Evolutionary conservation across 2,113 vertebrate species (phyloP).

Genomic region (Furnarius figulus): DNA sequence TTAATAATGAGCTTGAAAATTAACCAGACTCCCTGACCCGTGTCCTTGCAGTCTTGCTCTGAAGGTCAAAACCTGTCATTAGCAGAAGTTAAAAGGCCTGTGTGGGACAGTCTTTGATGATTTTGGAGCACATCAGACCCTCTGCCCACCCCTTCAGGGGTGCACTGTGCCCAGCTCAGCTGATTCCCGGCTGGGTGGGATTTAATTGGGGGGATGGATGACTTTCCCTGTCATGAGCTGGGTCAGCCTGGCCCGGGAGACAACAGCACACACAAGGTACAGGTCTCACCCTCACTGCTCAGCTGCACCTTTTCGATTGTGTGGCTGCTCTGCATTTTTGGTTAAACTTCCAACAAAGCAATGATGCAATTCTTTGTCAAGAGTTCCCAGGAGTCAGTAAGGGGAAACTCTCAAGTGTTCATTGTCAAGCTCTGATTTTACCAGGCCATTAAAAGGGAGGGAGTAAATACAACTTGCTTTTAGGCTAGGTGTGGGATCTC

Average conservation of each 20-base stretch:
- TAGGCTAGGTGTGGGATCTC: background rate
- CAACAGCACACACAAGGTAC: background rate
- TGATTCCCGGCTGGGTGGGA: background rate
- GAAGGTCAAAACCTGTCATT: background rate
- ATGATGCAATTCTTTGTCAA: background rate
- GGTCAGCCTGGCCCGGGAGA: background rate
- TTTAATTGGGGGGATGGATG: background rate
- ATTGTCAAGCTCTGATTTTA: background rate
- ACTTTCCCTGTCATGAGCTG: background rate
- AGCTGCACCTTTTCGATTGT: background rate
- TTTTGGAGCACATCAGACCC: background rate
- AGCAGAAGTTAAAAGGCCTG: background rate
- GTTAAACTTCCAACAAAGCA: background rate
- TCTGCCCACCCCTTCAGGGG: background rate
- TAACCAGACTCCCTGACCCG: background rate
- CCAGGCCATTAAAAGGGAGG: background rate
- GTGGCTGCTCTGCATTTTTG: background rate
- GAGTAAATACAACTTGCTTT: background rate
- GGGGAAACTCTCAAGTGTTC: background rate
- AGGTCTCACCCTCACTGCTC: background rate
- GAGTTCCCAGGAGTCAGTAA: background rate
- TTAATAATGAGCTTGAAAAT: conserved; percentile 24
- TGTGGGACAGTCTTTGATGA: background rate
- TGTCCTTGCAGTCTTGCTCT: background rate
- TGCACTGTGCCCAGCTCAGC: background rate